These are phyloP conservation scores for Cataglyphis rosenhaueri DNA, from an alignment of 2,888 invertebrate species.

Conservation along the genomic window DNA sequence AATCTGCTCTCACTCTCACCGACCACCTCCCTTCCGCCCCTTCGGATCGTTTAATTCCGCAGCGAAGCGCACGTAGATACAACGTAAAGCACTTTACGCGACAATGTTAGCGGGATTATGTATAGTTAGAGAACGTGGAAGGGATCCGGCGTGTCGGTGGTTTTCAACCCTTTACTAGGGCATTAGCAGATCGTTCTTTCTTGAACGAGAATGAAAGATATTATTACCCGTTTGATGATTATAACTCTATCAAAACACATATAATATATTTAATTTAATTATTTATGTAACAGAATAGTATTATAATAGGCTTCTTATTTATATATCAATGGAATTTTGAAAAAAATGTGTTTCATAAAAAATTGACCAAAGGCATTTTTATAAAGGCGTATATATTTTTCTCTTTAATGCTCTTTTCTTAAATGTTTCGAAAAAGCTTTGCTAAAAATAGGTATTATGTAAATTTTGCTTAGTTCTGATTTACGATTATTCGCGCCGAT, in stretches of 20 bases:
- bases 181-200: conserved; percentile 44
- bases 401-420: neutral
- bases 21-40: neutral
- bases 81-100: conserved; percentile 58
- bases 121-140: conserved; percentile 41
- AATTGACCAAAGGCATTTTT: neutral
- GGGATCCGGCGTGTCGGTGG: conserved; percentile 41
- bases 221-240: neutral
- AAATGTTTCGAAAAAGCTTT: neutral
- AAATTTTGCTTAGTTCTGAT: neutral
- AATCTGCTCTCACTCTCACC: conserved; percentile 56
- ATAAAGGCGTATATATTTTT: neutral
- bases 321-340: neutral
- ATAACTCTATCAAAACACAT: neutral
- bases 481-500: neutral
- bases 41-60: conserved; percentile 51
- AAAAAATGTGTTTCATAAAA: neutral
- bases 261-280: neutral
- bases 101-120: conserved; percentile 49
- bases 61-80: conserved; percentile 51
- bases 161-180: conserved; percentile 47
- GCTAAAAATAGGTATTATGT: neutral
- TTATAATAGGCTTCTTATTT: neutral
- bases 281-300: neutral
- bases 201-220: conserved; percentile 12